Evolutionary conservation across 2,113 vertebrate genomes (phyloP).

Genomic region (Excalfactoria chinensis): DNA sequence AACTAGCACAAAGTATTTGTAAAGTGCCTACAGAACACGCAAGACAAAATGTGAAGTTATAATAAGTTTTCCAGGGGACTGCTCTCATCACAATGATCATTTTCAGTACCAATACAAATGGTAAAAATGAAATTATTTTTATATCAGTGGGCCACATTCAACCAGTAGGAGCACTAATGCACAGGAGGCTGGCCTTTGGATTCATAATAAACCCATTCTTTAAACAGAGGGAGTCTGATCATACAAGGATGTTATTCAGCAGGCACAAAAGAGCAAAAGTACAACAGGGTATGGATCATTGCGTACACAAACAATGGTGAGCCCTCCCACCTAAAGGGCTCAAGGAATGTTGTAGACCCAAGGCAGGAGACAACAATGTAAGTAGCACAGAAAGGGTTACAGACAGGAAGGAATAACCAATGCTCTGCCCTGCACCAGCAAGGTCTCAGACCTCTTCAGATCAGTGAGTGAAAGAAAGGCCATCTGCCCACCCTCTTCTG

Average conservation of each 20-base stretch:
- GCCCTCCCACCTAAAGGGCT: background rate
- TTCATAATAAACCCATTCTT: background rate
- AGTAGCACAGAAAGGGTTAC: background rate
- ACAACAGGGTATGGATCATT: background rate
- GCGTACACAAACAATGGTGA: background rate
- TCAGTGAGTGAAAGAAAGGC: accelerated
- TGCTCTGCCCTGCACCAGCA: background rate
- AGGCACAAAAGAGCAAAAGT: background rate
- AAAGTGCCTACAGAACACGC: background rate
- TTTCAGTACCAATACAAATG: background rate
- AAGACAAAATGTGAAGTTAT: background rate
- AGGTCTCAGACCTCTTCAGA: background rate
- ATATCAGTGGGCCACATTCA: background rate
- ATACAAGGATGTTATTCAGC: background rate
- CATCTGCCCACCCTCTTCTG: background rate
- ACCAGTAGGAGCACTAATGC: background rate
- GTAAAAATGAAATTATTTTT: background rate
- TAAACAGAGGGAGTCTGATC: background rate
- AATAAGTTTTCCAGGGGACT: background rate
- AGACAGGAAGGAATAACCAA: background rate
- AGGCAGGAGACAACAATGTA: background rate
- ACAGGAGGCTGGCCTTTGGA: background rate
- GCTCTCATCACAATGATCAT: background rate
- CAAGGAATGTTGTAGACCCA: background rate
- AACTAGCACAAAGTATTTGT: background rate